Evolutionary conservation across 1,140 invertebrate genomes (phyloP).

Genomic region (Plutomurus gul): DNA sequence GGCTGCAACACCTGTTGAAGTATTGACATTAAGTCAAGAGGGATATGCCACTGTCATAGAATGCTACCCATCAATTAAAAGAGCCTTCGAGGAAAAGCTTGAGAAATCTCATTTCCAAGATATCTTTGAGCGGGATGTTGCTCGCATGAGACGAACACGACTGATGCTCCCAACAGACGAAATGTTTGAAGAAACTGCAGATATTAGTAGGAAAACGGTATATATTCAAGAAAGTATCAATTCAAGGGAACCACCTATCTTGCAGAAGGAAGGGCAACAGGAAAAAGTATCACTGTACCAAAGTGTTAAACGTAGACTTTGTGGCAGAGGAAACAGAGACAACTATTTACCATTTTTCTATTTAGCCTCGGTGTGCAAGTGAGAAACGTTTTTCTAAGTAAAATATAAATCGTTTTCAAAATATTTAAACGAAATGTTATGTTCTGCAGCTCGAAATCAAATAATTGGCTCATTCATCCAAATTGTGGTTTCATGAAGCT

Average conservation of each 20-base stretch:
- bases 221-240: neutral
- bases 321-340: neutral
- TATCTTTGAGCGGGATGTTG: neutral
- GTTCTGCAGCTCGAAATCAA: too few relatives aligned
- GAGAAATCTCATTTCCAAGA: neutral
- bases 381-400: neutral
- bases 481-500: constrained; percentile 38
- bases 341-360: neutral
- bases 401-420: too few relatives aligned
- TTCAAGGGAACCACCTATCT: neutral
- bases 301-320: neutral
- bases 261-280: neutral
- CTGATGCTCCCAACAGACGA: neutral
- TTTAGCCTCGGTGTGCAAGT: neutral
- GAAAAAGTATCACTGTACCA: neutral
- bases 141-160: neutral
- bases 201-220: neutral
- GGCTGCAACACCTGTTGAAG: neutral
- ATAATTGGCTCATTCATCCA: constrained; percentile 39
- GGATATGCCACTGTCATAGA: neutral
- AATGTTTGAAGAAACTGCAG: neutral
- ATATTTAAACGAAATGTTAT: too few relatives aligned
- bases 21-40: neutral
- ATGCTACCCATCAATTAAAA: neutral
- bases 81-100: neutral